These are phyloP conservation scores for Lacerta agilis DNA, from an alignment of 2,797 vertebrate species.

Conservation along the genomic window DNA sequence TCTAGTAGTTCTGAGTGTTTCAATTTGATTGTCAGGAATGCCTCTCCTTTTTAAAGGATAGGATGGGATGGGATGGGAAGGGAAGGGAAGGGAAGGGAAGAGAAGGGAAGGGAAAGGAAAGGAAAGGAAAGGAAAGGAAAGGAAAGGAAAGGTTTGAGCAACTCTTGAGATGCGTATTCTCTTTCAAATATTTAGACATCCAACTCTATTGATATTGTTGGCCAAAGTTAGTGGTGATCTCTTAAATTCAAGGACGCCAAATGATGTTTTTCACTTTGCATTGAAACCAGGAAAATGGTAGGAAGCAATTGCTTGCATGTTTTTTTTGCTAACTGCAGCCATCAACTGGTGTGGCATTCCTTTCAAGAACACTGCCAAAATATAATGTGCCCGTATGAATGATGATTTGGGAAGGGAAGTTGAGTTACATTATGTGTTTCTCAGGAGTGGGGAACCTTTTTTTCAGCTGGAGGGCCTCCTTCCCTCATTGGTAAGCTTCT, in stretches of 20 bases:
- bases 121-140: no score
- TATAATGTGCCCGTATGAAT: not conserved
- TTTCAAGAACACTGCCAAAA: not conserved
- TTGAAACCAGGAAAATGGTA: slow-evolving; percentile 50
- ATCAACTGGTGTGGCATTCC: not conserved
- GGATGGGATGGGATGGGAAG: no score
- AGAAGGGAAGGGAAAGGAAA: no score
- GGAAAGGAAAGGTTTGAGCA: not conserved
- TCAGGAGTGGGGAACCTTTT: no score
- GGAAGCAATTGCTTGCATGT: slow-evolving; percentile 45
- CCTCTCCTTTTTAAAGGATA: not conserved
- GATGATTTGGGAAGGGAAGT: not conserved
- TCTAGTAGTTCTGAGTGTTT: not conserved
- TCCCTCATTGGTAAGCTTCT: no score
- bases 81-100: no score
- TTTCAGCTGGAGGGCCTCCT: no score
- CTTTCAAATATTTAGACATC: not conserved
- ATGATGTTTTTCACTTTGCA: not conserved
- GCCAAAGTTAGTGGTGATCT: slow-evolving; percentile 15
- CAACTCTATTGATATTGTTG: slow-evolving; percentile 25
- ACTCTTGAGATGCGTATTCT: no score
- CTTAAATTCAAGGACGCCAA: slow-evolving; percentile 36
- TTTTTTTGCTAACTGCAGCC: slow-evolving; percentile 26
- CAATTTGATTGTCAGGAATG: not conserved
- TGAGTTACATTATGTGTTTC: not conserved